phyloP scores from a whole-genome alignment of 2,888 invertebrate genomes.

The Lydus trimaculatus region DNA sequence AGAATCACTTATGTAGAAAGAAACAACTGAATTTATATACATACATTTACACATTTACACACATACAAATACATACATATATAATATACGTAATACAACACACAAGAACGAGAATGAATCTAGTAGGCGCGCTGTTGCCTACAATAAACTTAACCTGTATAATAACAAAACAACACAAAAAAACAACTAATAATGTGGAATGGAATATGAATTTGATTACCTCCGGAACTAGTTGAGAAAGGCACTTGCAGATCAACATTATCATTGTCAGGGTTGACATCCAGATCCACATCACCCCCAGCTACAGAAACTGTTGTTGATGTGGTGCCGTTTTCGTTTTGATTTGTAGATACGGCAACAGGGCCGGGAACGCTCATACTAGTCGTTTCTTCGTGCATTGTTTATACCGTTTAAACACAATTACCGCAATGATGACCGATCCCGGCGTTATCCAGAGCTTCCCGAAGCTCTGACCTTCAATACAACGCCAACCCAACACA shows the following conservation, averaged over 20 bases:
- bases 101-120: slow-evolving; percentile 43
- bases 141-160: slow-evolving; percentile 46
- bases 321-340: slow-evolving; percentile 55
- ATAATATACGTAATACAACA: slow-evolving; percentile 12
- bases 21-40: slow-evolving; percentile 6
- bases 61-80: slow-evolving; percentile 25
- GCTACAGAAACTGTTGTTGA: slow-evolving; percentile 58
- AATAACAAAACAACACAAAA: slow-evolving; percentile 27
- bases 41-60: slow-evolving; percentile 31
- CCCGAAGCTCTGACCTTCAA: slow-evolving; percentile 61
- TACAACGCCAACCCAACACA: slow-evolving; percentile 61
- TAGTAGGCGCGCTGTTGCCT: slow-evolving; percentile 42
- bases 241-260: slow-evolving; percentile 70
- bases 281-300: slow-evolving; percentile 62
- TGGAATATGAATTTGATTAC: slow-evolving; percentile 59
- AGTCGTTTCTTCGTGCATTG: slow-evolving; percentile 76
- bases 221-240: slow-evolving; percentile 67
- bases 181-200: too few relatives aligned
- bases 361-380: slow-evolving; percentile 72
- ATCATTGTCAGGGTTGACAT: slow-evolving; percentile 64
- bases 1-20: neutral
- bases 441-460: slow-evolving; percentile 61
- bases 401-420: slow-evolving; percentile 59
- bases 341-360: slow-evolving; percentile 70
- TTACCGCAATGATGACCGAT: slow-evolving; percentile 58